Conservation (phyloP, 2,797 vertebrate genomes). For the Bovichtus variegatus region DNA sequence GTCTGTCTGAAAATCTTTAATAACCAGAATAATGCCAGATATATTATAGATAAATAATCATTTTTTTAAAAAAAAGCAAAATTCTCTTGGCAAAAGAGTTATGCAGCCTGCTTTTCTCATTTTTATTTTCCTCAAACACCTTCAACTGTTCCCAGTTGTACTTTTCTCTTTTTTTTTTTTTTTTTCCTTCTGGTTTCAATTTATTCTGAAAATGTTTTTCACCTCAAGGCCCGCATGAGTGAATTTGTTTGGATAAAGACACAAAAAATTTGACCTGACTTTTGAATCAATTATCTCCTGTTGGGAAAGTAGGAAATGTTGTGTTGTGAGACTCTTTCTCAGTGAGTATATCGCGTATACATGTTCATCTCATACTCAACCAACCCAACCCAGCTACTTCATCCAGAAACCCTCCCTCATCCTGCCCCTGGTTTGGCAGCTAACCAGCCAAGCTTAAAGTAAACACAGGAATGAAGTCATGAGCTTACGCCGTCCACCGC, state of each 20-base stretch:
- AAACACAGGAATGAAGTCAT: conserved; percentile 69
- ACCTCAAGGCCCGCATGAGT: conserved; percentile 80
- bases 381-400: conserved; percentile 72
- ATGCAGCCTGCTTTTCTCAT: conserved; percentile 69
- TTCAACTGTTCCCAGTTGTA: conserved; percentile 52
- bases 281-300: conserved; percentile 92
- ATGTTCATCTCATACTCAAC: conserved; percentile 91
- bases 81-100: conserved; percentile 23
- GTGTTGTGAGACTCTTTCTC: conserved; percentile 93
- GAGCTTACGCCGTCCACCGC: conserved; percentile 63
- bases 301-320: conserved; percentile 93
- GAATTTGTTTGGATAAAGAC: conserved; percentile 73
- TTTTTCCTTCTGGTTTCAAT: conserved; percentile 62
- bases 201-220: conserved; percentile 50
- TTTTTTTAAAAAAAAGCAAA: not conserved
- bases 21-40: conserved; percentile 2
- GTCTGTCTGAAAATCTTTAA: conserved; percentile 9
- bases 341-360: conserved; percentile 97
- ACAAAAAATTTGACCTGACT: conserved; percentile 77
- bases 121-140: conserved; percentile 36
- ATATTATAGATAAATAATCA: not conserved
- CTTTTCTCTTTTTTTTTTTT: conserved; percentile 32
- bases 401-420: conserved; percentile 76
- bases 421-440: conserved; percentile 81
- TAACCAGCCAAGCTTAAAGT: conserved; percentile 70